These are phyloP conservation scores for Corydoras sp. DNA, from an alignment of 2,113 vertebrate genomes.

Conservation along the genomic window DNA sequence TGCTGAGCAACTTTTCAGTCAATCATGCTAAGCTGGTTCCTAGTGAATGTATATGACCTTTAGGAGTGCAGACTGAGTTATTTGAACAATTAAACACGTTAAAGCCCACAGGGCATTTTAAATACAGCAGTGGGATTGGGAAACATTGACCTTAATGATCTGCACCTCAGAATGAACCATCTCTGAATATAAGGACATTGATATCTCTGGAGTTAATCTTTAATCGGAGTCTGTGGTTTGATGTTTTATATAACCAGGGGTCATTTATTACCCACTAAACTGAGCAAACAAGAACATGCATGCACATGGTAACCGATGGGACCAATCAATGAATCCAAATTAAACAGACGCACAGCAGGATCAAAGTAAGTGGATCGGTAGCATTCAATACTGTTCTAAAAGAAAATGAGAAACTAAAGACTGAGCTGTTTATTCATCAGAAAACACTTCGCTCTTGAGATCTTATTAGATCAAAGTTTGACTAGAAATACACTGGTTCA, in stretches of 20 bases:
- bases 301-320: background rate
- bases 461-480: slow-evolving; percentile 25
- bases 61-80: too few species aligned
- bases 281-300: slow-evolving; percentile 2
- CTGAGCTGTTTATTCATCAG: too few species aligned
- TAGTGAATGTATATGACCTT: too few species aligned
- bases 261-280: slow-evolving; percentile 16
- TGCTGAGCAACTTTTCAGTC: too few species aligned
- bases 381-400: background rate
- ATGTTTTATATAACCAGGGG: slow-evolving; percentile 10
- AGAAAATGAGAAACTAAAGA: background rate
- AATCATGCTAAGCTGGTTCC: too few species aligned
- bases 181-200: background rate
- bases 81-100: background rate
- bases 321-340: background rate
- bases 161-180: background rate
- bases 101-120: background rate
- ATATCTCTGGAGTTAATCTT: slow-evolving; percentile 19
- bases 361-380: background rate
- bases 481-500: slow-evolving; percentile 32
- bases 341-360: background rate
- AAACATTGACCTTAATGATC: background rate
- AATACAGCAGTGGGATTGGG: background rate
- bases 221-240: slow-evolving; percentile 18
- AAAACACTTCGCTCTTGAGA: too few species aligned